Evolutionary conservation across 2,888 invertebrate species (phyloP).

Genomic region (Drosophila subsilvestris): DNA sequence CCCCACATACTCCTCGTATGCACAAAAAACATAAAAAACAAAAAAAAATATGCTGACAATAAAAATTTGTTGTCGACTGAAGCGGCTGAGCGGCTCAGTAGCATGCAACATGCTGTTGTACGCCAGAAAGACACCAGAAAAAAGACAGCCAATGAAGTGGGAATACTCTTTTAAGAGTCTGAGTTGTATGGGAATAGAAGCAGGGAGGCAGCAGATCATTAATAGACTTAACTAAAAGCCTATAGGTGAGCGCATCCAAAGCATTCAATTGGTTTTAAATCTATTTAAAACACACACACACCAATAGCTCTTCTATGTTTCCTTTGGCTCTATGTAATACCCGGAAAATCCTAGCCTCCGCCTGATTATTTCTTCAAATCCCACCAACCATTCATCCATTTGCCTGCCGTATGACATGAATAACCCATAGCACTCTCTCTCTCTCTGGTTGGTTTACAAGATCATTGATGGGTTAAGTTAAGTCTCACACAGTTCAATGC

Average conservation of each 20-base stretch:
- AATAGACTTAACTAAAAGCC: background rate
- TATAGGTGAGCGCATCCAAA: background rate
- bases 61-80: conserved; percentile 71
- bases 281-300: too few species aligned
- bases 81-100: conserved; percentile 54
- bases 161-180: background rate
- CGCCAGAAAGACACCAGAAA: conserved; percentile 43
- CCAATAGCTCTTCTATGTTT: too few species aligned
- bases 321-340: too few species aligned
- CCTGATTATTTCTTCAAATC: too few species aligned
- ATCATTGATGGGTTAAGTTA: conserved; percentile 13
- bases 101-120: conserved; percentile 79
- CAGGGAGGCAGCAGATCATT: background rate
- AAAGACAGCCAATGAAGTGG: background rate
- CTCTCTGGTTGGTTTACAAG: too few species aligned
- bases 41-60: conserved; percentile 77
- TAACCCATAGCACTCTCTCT: too few species aligned
- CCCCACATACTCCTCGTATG: conserved; percentile 17
- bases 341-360: too few species aligned
- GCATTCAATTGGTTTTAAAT: too few species aligned
- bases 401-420: too few species aligned
- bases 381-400: too few species aligned
- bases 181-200: too few species aligned
- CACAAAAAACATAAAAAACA: conserved; percentile 68
- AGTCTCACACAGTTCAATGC: conserved; percentile 69